phyloP scores from a whole-genome alignment of 2,888 invertebrate genomes.

The Lasius fuliginosus region DNA sequence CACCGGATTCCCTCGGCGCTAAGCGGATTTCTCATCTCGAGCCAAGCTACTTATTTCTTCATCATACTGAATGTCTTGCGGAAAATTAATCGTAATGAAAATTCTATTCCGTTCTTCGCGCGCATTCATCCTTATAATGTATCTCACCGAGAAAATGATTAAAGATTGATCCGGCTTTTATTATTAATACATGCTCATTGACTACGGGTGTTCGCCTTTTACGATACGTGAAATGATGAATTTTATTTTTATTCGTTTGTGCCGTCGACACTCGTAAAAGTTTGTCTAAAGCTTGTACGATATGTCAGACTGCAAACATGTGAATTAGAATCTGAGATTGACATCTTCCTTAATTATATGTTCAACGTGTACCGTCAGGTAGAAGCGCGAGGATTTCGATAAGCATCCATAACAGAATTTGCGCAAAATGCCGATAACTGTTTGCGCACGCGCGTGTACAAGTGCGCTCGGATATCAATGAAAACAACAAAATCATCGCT shows the following conservation, averaged over 20 bases:
- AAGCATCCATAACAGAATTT: slow-evolving; percentile 60
- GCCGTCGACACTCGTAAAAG: neutral
- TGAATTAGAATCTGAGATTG: neutral
- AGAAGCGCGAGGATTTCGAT: slow-evolving; percentile 31
- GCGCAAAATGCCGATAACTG: slow-evolving; percentile 51
- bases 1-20: slow-evolving; percentile 17
- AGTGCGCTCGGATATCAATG: slow-evolving; percentile 57
- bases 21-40: slow-evolving; percentile 52
- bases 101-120: neutral
- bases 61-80: slow-evolving; percentile 34
- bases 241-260: slow-evolving; percentile 19
- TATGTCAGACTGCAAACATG: neutral
- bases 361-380: neutral
- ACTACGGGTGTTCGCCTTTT: neutral
- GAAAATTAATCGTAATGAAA: slow-evolving; percentile 48
- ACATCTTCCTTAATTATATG: slow-evolving; percentile 8
- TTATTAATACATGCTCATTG: neutral
- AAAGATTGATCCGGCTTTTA: neutral
- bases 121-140: neutral
- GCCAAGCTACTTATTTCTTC: slow-evolving; percentile 36
- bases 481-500: slow-evolving; percentile 62
- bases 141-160: neutral
- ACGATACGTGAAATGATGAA: neutral
- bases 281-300: neutral
- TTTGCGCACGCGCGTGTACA: slow-evolving; percentile 29